Evolutionary conservation across 2,888 invertebrate species (phyloP), one percentile per base, ranked within the genome.

Genomic region (Phymatocera aterrima): DNA sequence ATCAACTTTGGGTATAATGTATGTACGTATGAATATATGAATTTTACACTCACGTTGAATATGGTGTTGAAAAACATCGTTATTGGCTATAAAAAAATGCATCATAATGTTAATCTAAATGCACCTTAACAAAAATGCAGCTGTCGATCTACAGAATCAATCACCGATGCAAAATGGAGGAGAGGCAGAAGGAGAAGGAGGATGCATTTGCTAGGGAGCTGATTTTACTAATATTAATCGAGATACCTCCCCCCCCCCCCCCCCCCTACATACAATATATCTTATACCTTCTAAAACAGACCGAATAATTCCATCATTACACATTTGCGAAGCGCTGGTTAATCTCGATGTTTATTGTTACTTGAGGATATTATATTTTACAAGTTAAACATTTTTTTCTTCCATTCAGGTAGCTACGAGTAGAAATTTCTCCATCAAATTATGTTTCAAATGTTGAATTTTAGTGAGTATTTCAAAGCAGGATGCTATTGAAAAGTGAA

Each of bases 81-180:
- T 64, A 64, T 37, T 37, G 34, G 34, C 18, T 34, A 10, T 31
- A 10, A 28, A 34, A 2, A 48, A 51, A 72, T 72, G 18, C 72
- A 34, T 21, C 10, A 51, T 51, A 72, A 72, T 60, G 57, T 75
- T 37, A 60, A 75, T 75, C 54, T 54, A 40, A 54, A 70, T 70
- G 34, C 78, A 84, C 89, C 89, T 91, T 90, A 91, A 91, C 90
- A 86, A 81, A 86, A 86, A 87, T 84, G 87, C 92, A 96, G 96
- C 96, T 91, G 96, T 96, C 91, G 96, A 96, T 91, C 92, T 96
- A 86, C 96, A 96, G 93, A 95, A 95, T 85, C 96, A 96, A 91
- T 94, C 95, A 83, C 94, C 95, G 86, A 94, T 95, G 92, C 95
- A 95, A 90, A 94, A 94, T 84, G 95, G 96, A 91, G 95, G 95